These are phyloP conservation scores for Cyanoliseus patagonus DNA, from an alignment of 2,113 vertebrate species.

Conservation along the genomic window DNA sequence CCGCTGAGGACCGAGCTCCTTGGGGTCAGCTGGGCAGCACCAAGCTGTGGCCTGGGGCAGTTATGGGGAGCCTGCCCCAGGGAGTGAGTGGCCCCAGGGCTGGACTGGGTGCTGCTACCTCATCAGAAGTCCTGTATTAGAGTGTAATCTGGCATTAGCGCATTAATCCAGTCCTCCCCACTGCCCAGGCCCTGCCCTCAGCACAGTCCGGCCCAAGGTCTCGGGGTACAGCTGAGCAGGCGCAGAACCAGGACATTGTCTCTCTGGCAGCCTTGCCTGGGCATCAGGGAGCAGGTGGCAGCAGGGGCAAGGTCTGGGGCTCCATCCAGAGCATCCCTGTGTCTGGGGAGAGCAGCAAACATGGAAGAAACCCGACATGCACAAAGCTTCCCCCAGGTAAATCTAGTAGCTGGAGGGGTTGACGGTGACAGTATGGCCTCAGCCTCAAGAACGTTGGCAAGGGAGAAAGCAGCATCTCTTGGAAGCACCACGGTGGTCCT, in stretches of 20 bases:
- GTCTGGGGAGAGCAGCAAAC: neutral
- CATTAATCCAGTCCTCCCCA: slow-evolving; percentile 30
- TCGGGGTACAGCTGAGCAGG: neutral
- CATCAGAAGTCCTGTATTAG: slow-evolving; percentile 40
- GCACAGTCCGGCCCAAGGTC: neutral
- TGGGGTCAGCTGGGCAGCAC: neutral
- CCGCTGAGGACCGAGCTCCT: neutral
- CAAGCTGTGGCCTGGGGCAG: neutral
- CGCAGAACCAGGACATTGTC: neutral
- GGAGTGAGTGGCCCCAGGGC: neutral
- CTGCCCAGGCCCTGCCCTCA: neutral
- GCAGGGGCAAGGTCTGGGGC: neutral
- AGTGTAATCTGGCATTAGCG: slow-evolving; percentile 51
- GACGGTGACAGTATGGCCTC: neutral
- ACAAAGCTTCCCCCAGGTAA: neutral
- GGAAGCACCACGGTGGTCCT: neutral
- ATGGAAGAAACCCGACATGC: neutral
- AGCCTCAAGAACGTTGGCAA: accelerated
- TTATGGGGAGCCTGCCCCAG: neutral
- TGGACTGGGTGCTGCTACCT: neutral
- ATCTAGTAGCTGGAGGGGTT: neutral
- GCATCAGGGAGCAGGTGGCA: neutral
- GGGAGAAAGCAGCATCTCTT: neutral
- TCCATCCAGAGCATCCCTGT: neutral
- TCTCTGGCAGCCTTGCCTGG: neutral